Percentiles rank a stretch among this genome's conserved stretches.
These are phyloP conservation scores for Nothobranchius furzeri DNA, from an alignment of 2,113 vertebrate species.

Conservation along the genomic window DNA sequence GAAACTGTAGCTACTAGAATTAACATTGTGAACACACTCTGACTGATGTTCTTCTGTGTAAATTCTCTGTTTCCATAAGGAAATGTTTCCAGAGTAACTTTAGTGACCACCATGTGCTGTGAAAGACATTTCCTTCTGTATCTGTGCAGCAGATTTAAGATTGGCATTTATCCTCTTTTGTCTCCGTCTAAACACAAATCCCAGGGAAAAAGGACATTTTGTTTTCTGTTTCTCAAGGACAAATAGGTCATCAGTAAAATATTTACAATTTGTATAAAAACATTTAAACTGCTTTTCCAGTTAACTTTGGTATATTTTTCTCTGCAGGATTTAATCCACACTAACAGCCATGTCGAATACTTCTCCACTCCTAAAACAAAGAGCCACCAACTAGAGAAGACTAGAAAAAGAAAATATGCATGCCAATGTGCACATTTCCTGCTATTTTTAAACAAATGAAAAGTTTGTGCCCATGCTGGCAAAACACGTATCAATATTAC, in stretches of 20 bases:
- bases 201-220: constrained; percentile 31
- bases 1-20: neutral
- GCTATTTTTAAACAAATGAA: constrained; percentile 62
- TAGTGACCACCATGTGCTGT: constrained; percentile 30
- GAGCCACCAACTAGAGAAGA: constrained; percentile 35
- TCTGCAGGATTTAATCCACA: constrained; percentile 56
- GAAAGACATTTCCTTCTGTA: constrained; percentile 54
- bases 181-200: constrained; percentile 6
- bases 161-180: constrained; percentile 1
- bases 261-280: constrained; percentile 29
- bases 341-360: constrained; percentile 74
- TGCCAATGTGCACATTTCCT: constrained; percentile 49
- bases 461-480: constrained; percentile 49
- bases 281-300: constrained; percentile 67
- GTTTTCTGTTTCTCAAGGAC: constrained; percentile 7
- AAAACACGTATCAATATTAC: constrained; percentile 33
- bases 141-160: constrained; percentile 58
- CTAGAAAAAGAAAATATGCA: constrained; percentile 13
- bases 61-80: constrained; percentile 3
- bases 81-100: neutral
- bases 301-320: constrained; percentile 43
- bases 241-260: constrained; percentile 40
- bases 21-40: constrained; percentile 4
- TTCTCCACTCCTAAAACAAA: constrained; percentile 61
- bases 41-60: neutral